Percentiles rank a stretch among this genome's conserved stretches.
phyloP scores from a whole-genome alignment of 2,113 vertebrate genomes.

The Brachyhypopomus occidentalis region DNA sequence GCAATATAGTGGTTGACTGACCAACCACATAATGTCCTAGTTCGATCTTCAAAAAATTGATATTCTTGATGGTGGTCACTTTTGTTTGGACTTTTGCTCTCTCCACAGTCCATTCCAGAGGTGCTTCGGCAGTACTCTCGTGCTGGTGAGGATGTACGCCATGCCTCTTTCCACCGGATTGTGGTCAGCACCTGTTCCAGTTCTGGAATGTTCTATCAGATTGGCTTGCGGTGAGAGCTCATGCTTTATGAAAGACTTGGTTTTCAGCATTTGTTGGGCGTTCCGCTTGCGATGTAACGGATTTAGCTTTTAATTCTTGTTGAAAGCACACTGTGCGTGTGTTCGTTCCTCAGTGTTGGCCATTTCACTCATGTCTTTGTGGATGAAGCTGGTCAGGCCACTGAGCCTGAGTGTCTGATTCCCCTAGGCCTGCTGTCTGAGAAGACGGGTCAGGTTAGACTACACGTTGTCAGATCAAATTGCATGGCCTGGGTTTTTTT shows the following conservation, averaged over 20 bases:
- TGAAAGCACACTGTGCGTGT: neutral
- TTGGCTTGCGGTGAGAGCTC: slow-evolving; percentile 79
- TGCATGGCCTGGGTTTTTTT: too few relatives aligned
- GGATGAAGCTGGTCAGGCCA: slow-evolving; percentile 95
- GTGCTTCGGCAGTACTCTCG: slow-evolving; percentile 79
- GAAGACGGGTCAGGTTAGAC: slow-evolving; percentile 82
- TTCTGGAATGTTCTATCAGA: slow-evolving; percentile 87
- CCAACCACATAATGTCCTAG: neutral
- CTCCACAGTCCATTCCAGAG: slow-evolving; percentile 77
- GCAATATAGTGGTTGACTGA: neutral
- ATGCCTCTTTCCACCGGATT: slow-evolving; percentile 85
- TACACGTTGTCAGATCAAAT: neutral
- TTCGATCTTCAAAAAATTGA: neutral
- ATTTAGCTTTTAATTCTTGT: neutral
- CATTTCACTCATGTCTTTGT: slow-evolving; percentile 94
- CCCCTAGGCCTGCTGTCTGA: slow-evolving; percentile 88
- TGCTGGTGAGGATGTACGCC: slow-evolving; percentile 86
- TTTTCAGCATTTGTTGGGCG: neutral
- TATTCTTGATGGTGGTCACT: neutral
- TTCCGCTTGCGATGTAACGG: neutral
- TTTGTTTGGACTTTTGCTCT: neutral
- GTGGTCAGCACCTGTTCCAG: slow-evolving; percentile 90
- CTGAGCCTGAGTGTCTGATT: slow-evolving; percentile 90
- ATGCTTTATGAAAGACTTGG: neutral
- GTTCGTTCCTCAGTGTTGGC: slow-evolving; percentile 75